These are phyloP conservation scores for Trachelus stipa DNA, from an alignment of 2,888 invertebrate genomes.

Conservation along the genomic window DNA sequence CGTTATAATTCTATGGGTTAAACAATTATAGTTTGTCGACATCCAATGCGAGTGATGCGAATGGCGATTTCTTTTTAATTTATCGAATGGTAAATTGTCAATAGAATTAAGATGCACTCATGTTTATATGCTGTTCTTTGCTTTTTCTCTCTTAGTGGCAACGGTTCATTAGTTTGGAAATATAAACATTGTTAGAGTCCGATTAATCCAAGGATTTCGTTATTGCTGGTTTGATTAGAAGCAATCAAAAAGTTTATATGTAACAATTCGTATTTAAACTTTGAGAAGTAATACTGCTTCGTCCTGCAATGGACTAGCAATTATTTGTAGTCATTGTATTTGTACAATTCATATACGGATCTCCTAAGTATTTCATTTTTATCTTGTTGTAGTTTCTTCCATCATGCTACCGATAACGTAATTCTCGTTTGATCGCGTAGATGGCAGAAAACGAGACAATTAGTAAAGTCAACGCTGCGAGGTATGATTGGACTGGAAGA, in stretches of 20 bases:
- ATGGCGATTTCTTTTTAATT: not conserved
- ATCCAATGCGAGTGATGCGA: not conserved
- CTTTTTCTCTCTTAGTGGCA: not conserved
- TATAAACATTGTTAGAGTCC: slow-evolving; percentile 7
- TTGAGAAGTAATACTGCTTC: not conserved
- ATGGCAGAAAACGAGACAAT: not conserved
- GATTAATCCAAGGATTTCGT: slow-evolving; percentile 7
- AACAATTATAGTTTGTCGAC: slow-evolving; percentile 5
- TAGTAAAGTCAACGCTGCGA: not conserved
- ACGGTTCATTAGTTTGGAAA: slow-evolving; percentile 8
- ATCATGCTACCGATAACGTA: not conserved
- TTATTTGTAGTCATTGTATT: not conserved
- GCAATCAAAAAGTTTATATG: not conserved
- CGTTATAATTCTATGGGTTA: not conserved
- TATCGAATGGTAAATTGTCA: slow-evolving; percentile 1
- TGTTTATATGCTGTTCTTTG: not conserved
- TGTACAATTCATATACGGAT: not conserved
- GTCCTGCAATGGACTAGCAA: not conserved
- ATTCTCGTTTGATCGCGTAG: not conserved
- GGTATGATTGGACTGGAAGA: not conserved
- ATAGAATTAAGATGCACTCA: slow-evolving; percentile 1
- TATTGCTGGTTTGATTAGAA: slow-evolving; percentile 12
- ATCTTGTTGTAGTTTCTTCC: not conserved
- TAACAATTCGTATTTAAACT: not conserved
- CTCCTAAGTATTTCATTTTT: not conserved